Evolutionary conservation across 2,113 vertebrate species (phyloP).

Genomic region (Bubo blakistoni): DNA sequence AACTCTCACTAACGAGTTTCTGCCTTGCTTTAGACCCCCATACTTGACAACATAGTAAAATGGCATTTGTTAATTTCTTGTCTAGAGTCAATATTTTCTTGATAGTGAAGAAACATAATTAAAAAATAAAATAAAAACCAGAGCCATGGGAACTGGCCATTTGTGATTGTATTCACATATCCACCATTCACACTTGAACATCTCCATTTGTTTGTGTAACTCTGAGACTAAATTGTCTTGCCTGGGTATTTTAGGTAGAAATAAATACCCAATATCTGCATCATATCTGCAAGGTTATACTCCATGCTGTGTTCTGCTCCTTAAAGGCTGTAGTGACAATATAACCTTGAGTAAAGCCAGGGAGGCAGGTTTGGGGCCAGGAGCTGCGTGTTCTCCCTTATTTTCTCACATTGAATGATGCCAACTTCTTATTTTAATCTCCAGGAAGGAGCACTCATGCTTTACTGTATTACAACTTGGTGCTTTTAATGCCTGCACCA

Average conservation of each 20-base stretch:
- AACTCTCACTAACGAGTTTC: slow-evolving; percentile 16
- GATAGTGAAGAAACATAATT: background rate
- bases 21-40: background rate
- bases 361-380: background rate
- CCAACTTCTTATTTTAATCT: background rate
- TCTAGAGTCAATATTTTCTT: background rate
- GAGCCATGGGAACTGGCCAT: background rate
- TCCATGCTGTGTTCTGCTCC: background rate
- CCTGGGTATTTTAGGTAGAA: background rate
- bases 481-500: background rate
- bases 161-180: background rate
- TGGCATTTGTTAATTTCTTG: background rate
- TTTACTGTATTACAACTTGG: background rate
- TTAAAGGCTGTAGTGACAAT: background rate
- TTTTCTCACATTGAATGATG: background rate
- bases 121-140: background rate
- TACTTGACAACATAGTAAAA: background rate
- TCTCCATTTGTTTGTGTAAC: background rate
- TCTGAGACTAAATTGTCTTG: background rate
- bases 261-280: background rate
- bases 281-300: background rate
- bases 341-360: background rate
- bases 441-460: background rate
- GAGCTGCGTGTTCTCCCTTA: background rate
- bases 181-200: background rate